A percentile compares a stretch with the other conserved stretches of the same genome.
Evolutionary conservation across 2,888 invertebrate species (phyloP).

Genomic region (Megamerina dolium): DNA sequence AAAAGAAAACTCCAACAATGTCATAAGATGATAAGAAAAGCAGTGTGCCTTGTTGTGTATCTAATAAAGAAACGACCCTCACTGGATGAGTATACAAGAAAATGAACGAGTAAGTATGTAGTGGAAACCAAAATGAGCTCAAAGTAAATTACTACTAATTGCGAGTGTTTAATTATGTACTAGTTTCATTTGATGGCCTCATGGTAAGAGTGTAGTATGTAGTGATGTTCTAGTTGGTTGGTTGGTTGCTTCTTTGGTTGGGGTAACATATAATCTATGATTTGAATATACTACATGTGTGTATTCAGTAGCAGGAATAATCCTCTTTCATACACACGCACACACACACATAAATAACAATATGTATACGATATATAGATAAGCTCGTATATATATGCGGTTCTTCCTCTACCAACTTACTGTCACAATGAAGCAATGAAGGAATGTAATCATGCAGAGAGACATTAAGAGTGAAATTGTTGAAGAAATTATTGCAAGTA

Average conservation of each 20-base stretch:
- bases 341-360: neutral
- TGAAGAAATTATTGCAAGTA: neutral
- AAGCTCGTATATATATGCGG: neutral
- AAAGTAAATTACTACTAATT: conserved; percentile 45
- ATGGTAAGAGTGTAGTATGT: conserved; percentile 8
- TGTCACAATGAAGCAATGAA: no score
- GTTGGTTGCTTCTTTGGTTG: neutral
- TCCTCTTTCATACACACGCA: neutral
- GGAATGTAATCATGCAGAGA: no score
- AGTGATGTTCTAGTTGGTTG: neutral
- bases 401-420: no score
- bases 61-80: no score
- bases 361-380: neutral
- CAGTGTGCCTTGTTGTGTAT: neutral
- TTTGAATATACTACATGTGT: neutral
- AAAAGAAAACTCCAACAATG: conserved; percentile 4
- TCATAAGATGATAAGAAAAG: neutral
- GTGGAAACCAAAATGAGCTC: conserved; percentile 21
- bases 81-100: no score
- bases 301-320: neutral
- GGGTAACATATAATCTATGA: neutral
- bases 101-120: conserved; percentile 3
- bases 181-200: conserved; percentile 43
- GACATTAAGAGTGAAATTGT: no score
- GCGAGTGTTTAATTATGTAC: conserved; percentile 44